Percentiles rank a stretch among this genome's conserved stretches.
phyloP scores from a whole-genome alignment of 2,797 vertebrate species.

The Sebastes steindachneri region DNA sequence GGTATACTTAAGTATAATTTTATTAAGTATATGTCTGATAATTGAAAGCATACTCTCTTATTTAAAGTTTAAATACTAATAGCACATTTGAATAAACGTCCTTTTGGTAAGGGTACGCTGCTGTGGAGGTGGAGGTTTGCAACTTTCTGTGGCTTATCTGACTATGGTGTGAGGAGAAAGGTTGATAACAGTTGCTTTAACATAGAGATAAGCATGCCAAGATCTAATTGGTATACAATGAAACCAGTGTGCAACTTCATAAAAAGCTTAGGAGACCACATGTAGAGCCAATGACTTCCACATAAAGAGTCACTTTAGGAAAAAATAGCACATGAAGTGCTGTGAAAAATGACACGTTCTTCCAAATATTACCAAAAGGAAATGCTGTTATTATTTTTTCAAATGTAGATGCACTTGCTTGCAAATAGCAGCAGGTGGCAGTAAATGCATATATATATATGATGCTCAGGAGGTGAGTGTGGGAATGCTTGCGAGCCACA shows the following conservation, averaged over 20 bases:
- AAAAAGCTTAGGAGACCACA: not conserved
- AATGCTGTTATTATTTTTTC: too few species aligned
- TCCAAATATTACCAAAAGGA: not conserved
- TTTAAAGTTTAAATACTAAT: too few species aligned
- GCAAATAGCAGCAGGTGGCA: slow-evolving; percentile 55
- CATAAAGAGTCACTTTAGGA: not conserved
- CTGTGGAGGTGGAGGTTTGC: too few species aligned
- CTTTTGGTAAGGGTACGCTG: too few species aligned
- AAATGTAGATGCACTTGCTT: not conserved
- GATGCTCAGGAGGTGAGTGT: not conserved
- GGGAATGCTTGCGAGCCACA: not conserved
- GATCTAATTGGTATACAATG: not conserved
- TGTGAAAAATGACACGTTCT: not conserved
- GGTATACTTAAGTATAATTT: too few species aligned
- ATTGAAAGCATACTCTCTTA: too few species aligned
- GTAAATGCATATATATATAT: not conserved
- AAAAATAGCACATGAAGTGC: too few species aligned
- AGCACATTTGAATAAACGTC: too few species aligned
- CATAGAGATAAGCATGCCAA: not conserved
- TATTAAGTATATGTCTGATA: too few species aligned
- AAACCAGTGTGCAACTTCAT: not conserved
- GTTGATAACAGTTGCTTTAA: too few species aligned
- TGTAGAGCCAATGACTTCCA: not conserved
- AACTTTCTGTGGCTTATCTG: too few species aligned
- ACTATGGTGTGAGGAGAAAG: too few species aligned